Conservation (phyloP, 2,797 vertebrate genomes). For the Gorsachius magnificus region DNA sequence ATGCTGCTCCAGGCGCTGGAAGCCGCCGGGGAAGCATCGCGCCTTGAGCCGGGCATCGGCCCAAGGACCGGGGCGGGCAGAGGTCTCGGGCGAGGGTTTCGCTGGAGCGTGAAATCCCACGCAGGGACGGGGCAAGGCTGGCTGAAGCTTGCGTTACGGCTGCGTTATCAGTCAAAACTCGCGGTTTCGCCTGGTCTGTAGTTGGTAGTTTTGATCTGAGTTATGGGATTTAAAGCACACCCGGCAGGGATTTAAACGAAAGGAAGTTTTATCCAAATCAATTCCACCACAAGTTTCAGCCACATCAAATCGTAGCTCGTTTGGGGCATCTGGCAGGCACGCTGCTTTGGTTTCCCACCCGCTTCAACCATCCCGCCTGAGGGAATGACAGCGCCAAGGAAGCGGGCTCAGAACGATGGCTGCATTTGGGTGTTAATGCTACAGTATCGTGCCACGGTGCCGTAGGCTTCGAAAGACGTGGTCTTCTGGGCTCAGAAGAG, state of each 20-base stretch:
- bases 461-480: accelerated
- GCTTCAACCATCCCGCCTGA: too few relatives aligned
- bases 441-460: accelerated
- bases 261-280: neutral
- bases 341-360: neutral
- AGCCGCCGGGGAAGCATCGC: neutral
- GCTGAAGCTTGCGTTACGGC: neutral
- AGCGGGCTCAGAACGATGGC: accelerated
- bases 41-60: accelerated
- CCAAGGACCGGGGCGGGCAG: accelerated
- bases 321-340: neutral
- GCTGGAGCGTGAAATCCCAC: accelerated
- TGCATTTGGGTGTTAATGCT: neutral
- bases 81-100: neutral
- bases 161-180: accelerated
- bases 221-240: neutral
- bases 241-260: neutral
- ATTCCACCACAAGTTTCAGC: neutral
- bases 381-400: neutral
- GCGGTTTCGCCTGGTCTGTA: neutral
- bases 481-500: neutral
- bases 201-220: neutral
- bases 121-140: neutral
- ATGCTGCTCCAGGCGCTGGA: neutral
- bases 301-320: neutral